Base-by-base conservation (phyloP, 37 sponge, comb jelly and placozoan species). In the Beroe ovata region DNA sequence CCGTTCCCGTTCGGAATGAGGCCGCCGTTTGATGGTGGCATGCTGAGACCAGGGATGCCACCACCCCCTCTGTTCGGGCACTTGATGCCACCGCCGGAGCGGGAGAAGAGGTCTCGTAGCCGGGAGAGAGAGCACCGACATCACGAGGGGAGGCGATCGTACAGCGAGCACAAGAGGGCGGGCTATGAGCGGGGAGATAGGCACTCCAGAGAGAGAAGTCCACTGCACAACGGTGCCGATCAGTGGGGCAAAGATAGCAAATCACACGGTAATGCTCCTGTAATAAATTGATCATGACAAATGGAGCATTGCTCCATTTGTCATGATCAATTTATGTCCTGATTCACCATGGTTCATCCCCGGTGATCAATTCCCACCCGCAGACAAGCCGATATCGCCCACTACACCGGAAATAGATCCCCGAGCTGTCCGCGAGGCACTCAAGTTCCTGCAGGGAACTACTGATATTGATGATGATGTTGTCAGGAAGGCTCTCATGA, bases 371-470 rank as follows among this genome's bases (percentile, higher is more conserved):
- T n/a, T n/a, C n/a, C n/a, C 6, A 61, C n/a, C 63, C 8, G 29
- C 69, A 66, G 69, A 66, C 34, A 77, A 77, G n/a, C 16, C 42
- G 22, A 11, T 21, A 29, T 77, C 84, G 4, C 84, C 84, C 21
- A 33, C 84, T 11, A 77, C 84, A n/a, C 84, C 84, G 0, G 84
- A 77, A 23, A 77, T 77, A 4, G 84, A 77, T 41, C 84, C 84
- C 47, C 3, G 84, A 77, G 84, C 84, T 26, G 84, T 77, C 0
- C 42, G 84, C 6, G 84, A 77, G 25, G 84, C 84, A 16, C 84
- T 77, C 28, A 37, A 36, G 54, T 42, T 77, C 23, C 84, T 77
- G 4, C 84, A 77, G 41, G 84, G 84, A 42, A 42, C 84, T 23
- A 77, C 42, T 19, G 84, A 77, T 42, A 21, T 77, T 39, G 84